Evolutionary conservation across 2,113 vertebrate genomes (phyloP).

Genomic region (Terrapene triunguis): DNA sequence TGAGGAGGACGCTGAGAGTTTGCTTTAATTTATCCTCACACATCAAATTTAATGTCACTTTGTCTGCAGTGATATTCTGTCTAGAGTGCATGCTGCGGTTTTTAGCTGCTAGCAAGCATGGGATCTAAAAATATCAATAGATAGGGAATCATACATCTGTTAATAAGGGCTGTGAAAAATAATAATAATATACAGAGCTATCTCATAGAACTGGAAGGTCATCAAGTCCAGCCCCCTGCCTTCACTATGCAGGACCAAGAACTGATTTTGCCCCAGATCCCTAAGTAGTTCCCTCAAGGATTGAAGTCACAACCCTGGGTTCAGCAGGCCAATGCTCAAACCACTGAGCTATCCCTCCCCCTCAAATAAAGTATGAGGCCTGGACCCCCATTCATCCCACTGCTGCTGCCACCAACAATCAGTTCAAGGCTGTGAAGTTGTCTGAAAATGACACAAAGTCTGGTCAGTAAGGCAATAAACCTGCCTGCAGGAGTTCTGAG

Average conservation of each 20-base stretch:
- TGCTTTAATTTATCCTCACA: constrained; percentile 55
- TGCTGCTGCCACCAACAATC: not conserved
- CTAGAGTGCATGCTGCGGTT: constrained; percentile 68
- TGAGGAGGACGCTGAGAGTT: constrained; percentile 31
- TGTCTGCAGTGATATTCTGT: constrained; percentile 9
- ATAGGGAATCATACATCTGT: constrained; percentile 60
- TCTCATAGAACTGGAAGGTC: too few species aligned
- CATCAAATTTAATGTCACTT: constrained; percentile 54
- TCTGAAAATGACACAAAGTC: not conserved
- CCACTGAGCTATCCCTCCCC: too few species aligned
- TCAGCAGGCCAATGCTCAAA: too few species aligned
- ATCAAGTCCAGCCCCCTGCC: too few species aligned
- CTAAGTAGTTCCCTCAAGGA: too few species aligned
- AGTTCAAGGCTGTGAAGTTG: not conserved
- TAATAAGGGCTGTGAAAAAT: constrained; percentile 53
- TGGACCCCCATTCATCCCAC: not conserved
- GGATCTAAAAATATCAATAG: constrained; percentile 50
- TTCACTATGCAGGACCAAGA: too few species aligned
- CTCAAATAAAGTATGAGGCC: not conserved
- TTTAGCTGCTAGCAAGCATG: constrained; percentile 34
- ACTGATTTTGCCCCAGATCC: too few species aligned
- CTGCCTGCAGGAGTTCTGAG: not conserved
- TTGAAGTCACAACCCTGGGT: too few species aligned
- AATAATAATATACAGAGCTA: not conserved
- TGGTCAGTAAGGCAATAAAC: not conserved